Percentiles rank a stretch among this genome's conserved stretches.
Conservation (phyloP, 2,888 invertebrate species). For the Coleophora deauratella region DNA sequence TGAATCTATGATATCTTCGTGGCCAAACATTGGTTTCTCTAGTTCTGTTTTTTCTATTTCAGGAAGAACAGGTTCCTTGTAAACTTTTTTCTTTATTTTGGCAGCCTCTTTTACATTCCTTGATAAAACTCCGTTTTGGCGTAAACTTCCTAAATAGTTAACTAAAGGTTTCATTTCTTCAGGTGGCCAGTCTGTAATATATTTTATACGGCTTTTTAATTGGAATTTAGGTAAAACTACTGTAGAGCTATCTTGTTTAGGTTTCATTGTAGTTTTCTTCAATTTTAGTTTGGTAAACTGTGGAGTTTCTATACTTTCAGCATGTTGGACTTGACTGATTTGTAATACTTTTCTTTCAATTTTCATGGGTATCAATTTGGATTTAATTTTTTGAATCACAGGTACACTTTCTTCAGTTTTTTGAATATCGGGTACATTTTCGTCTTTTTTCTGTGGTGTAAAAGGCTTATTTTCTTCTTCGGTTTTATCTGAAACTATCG, state of each 20-base stretch:
- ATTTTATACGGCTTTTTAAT: constrained; percentile 80
- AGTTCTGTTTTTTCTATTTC: constrained; percentile 71
- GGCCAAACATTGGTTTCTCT: constrained; percentile 71
- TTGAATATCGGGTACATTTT: constrained; percentile 29
- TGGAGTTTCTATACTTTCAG: constrained; percentile 74
- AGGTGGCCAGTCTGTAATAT: constrained; percentile 77
- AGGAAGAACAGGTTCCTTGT: constrained; percentile 70
- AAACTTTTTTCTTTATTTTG: constrained; percentile 74
- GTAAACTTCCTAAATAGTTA: constrained; percentile 69
- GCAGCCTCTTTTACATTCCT: constrained; percentile 81
- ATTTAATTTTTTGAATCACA: constrained; percentile 16
- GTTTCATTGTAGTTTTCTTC: constrained; percentile 72
- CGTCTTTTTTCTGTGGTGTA: constrained; percentile 1
- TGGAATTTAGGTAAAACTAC: constrained; percentile 78
- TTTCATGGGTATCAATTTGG: constrained; percentile 66
- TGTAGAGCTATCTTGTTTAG: constrained; percentile 55
- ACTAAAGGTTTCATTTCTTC: constrained; percentile 65
- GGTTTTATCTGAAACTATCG: background rate
- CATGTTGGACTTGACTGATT: constrained; percentile 77
- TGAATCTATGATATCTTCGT: constrained; percentile 58
- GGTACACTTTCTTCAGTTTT: constrained; percentile 18
- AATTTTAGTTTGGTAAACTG: constrained; percentile 81
- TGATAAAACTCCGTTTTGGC: constrained; percentile 79
- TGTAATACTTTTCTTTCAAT: constrained; percentile 78
- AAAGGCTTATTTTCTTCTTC: background rate